Base-by-base conservation (phyloP, 1,140 invertebrate genomes). In the Drosophila kohkoa region DNA sequence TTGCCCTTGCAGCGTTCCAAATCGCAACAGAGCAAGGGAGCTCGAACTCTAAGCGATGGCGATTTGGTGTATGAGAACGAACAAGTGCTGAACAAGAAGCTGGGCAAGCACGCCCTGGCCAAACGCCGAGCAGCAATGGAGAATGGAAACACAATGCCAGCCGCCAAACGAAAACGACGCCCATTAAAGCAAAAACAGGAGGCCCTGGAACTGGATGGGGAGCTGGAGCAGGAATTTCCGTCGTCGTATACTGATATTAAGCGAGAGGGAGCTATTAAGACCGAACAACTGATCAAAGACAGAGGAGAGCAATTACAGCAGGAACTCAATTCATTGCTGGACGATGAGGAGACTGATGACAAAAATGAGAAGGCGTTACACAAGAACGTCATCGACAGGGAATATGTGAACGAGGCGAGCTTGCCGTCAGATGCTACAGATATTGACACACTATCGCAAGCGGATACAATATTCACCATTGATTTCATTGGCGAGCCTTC, bases 51-150 rank as follows among this genome's bases (percentile, higher is more conserved):
- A 8, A 67, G 49, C 25, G 83, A 89, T 64, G 86, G 78, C 1
- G 90, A 92, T 32, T 49, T 81, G 38, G 60, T 92, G 4, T 91
- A 91, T 45, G 78, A 91, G 30, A 92, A 91, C 59, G 90, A 92
- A 71, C 72, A 82, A 30, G 72, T 86, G 5, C 75, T 72, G 5
- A 90, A 77, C 30, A 59, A 62, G 35, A 90, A 78, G 69, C 30
- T 90, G 8, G 74, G 70, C 8, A 90, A 90, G 41, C 87, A 81
- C 15, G 60, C 79, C 2, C 67, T 75, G 57, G 73, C 79, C 5
- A 75, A 77, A 35, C 70, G 76, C 1, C 66, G 73, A 1, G 75
- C 52, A 13, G 76, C 52, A 1, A 16, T 77, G 15, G 43, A 81
- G 8, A 62, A 58, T 28, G 64, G 15, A 16, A 72, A n/a, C 25